Evolutionary conservation across 2,888 invertebrate genomes (phyloP).

Genomic region (Chirona hameri): DNA sequence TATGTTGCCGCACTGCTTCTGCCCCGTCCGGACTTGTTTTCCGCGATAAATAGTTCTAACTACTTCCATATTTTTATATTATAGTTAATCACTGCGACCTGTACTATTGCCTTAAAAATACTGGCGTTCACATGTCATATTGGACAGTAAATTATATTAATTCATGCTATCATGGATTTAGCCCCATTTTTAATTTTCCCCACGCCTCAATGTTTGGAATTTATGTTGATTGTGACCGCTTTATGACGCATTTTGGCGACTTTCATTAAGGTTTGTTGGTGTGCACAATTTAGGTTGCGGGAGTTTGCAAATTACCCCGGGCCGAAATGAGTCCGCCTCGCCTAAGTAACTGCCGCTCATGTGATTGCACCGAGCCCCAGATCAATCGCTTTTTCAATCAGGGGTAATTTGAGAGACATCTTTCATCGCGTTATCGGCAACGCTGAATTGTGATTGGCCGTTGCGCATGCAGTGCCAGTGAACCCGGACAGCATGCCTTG

Average conservation of each 20-base stretch:
- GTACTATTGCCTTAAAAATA: background rate
- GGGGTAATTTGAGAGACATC: background rate
- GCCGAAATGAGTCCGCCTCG: background rate
- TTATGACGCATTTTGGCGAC: conserved; percentile 27
- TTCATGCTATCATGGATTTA: background rate
- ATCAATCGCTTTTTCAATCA: background rate
- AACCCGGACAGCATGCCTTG: no score
- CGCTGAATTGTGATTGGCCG: background rate
- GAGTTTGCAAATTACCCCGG: background rate
- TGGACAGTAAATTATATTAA: background rate
- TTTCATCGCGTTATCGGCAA: background rate
- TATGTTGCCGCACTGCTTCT: no score
- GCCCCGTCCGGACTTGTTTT: background rate
- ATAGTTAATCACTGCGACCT: background rate
- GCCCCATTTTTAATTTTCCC: background rate
- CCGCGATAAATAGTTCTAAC: background rate
- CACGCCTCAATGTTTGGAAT: background rate
- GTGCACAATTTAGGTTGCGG: conserved; percentile 1
- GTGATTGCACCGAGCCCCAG: background rate
- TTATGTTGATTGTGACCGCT: conserved; percentile 5
- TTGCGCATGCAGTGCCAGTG: no score
- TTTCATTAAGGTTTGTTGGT: conserved; percentile 23
- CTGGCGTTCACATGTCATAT: background rate
- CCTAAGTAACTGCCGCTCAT: background rate
- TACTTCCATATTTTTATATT: background rate